Percentiles rank a stretch among this genome's conserved stretches.
Evolutionary conservation across 1,140 invertebrate genomes (phyloP).

Genomic region (Tachypleus tridentatus): DNA sequence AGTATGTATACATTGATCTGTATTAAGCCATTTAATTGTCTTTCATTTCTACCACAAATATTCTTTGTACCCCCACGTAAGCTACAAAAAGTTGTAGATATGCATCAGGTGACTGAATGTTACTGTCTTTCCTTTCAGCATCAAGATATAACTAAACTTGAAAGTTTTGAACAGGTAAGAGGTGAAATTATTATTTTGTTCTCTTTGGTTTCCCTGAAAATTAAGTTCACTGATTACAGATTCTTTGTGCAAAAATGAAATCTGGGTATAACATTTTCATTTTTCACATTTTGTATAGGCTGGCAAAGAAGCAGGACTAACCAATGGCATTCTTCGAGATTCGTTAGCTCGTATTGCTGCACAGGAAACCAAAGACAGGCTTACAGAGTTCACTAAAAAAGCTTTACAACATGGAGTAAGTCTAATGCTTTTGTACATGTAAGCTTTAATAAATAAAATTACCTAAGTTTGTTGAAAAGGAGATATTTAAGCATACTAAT

Average conservation of each 20-base stretch:
- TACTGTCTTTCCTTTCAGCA: slow-evolving; percentile 19
- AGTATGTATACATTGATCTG: slow-evolving; percentile 10
- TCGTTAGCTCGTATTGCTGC: slow-evolving; percentile 9
- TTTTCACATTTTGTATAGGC: slow-evolving; percentile 19
- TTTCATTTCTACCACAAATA: neutral
- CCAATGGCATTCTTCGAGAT: slow-evolving; percentile 10
- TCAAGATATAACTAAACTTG: slow-evolving; percentile 27
- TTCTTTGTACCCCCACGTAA: neutral
- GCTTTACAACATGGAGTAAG: slow-evolving; percentile 20
- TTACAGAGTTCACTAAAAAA: slow-evolving; percentile 35
- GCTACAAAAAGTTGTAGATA: neutral
- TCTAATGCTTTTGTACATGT: neutral
- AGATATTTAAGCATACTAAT: no score
- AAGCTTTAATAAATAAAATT: no score
- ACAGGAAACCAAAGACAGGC: slow-evolving; percentile 19
- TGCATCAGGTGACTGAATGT: neutral
- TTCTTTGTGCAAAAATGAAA: neutral
- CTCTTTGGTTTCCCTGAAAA: neutral
- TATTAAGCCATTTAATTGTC: slow-evolving; percentile 5
- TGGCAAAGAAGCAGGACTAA: slow-evolving; percentile 26
- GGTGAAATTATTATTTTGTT: no score
- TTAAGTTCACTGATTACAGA: neutral
- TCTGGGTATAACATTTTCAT: no score
- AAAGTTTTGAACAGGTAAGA: slow-evolving; percentile 24
- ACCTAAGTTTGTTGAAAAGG: no score